phyloP scores from a whole-genome alignment of 1,140 invertebrate species.

The Oscheius sp. region DNA sequence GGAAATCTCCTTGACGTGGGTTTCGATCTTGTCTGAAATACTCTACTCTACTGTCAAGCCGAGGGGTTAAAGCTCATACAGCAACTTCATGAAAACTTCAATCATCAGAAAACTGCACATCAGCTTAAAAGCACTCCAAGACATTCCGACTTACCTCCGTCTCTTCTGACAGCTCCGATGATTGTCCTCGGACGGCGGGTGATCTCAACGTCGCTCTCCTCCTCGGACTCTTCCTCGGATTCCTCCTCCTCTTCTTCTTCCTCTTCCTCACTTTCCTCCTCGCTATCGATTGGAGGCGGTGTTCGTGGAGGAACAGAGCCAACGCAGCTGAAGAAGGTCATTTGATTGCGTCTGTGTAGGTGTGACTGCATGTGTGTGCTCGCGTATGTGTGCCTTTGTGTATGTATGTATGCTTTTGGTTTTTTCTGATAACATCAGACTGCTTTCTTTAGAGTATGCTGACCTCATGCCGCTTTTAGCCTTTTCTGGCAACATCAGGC shows the following conservation, averaged over 20 bases:
- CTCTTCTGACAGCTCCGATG: constrained; percentile 18
- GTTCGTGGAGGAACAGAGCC: constrained; percentile 47
- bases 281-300: constrained; percentile 42
- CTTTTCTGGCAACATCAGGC: too few species aligned
- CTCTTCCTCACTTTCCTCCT: constrained; percentile 51
- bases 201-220: constrained; percentile 39
- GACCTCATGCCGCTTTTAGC: too few species aligned
- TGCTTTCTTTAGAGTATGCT: too few species aligned
- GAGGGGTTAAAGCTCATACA: neutral
- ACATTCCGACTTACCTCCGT: constrained; percentile 15
- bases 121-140: constrained; percentile 4
- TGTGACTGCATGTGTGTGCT: too few species aligned
- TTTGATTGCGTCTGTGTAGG: too few species aligned
- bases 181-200: constrained; percentile 20
- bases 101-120: neutral
- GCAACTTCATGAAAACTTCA: neutral
- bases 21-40: neutral
- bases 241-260: constrained; percentile 54
- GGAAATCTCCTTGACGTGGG: neutral
- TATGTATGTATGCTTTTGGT: too few species aligned
- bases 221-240: constrained; percentile 38
- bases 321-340: constrained; percentile 11
- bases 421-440: too few species aligned
- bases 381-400: too few species aligned
- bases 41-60: neutral